Base-by-base conservation (phyloP, 2,888 invertebrate species). In the Hylaea fasciaria region DNA sequence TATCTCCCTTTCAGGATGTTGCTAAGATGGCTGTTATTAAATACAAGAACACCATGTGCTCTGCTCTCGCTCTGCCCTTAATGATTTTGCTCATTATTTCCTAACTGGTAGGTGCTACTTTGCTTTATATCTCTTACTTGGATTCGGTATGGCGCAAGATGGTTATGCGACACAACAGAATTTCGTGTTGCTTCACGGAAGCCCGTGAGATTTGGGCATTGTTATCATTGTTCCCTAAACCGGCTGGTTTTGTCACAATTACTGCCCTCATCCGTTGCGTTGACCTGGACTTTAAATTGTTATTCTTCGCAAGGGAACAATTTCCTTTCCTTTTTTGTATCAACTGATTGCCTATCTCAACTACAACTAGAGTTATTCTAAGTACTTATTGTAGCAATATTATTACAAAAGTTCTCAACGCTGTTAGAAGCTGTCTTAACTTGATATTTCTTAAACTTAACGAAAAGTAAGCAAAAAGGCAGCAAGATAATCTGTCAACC, bases 161-260 rank as follows among this genome's bases (percentile, higher is more conserved):
- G 62, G 63, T 65, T 62, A 48, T 50, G 64, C 63, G 74, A 71
- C 66, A 66, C 71, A 69, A 72, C 71, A 55, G 46, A 71, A 72
- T 72, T 68, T 66, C 66, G 68, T 72, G 60, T 69, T 62, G 66
- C 59, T 74, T 73, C 61, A 73, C 70, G 72, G 70, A 75, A 72
- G 66, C 66, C 69, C 69, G 76, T 79, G 75, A 75, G 73, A 77
- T 80, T 82, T 75, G 66, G 69, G 56, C 64, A 76, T 78, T 80
- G 77, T 81, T 76, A 64, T 65, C 62, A 69, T 73, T 76, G 73
- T 77, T 72, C 73, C 73, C 70, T 74, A 66, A 71, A 69, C 59
- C 64, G 66, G 63, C 66, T 63, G 57, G 69, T 74, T 73, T 66
- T 70, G 70, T 72, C 66, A 67, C 68, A 71, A 70, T 73, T 73